Conservation (phyloP, 2,113 vertebrate species). For the Seriola quinqueradiata region DNA sequence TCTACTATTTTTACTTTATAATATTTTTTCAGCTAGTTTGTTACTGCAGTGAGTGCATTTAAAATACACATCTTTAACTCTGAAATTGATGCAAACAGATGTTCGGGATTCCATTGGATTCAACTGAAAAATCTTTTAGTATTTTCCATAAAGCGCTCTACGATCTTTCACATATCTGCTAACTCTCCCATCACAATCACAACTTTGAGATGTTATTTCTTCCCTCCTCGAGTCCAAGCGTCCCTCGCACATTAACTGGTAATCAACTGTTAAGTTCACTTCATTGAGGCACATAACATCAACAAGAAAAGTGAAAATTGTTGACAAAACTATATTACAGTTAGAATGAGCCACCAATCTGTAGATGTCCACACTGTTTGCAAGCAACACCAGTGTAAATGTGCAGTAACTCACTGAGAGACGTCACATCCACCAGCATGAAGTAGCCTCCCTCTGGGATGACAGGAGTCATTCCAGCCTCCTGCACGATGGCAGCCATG, state of each 20-base stretch:
- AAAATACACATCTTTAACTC: no score
- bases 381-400: background rate
- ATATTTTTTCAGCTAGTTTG: no score
- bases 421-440: constrained; percentile 92
- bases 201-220: background rate
- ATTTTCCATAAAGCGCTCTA: no score
- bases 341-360: background rate
- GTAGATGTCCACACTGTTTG: background rate
- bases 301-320: background rate
- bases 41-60: no score
- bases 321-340: background rate
- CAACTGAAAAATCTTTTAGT: background rate
- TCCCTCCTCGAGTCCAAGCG: background rate
- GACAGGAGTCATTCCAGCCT: constrained; percentile 89
- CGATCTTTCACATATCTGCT: background rate
- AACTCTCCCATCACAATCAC: background rate
- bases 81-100: no score
- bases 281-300: background rate
- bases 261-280: background rate
- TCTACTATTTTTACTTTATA: no score
- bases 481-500: constrained; percentile 87
- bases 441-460: constrained; percentile 97
- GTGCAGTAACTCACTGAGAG: constrained; percentile 84
- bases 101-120: background rate
- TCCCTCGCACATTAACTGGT: background rate